Percentiles rank a stretch among this genome's conserved stretches.
These are phyloP conservation scores for Caenorhabditis elegans DNA, from an alignment of 1,140 invertebrate species.

Conservation along the genomic window DNA sequence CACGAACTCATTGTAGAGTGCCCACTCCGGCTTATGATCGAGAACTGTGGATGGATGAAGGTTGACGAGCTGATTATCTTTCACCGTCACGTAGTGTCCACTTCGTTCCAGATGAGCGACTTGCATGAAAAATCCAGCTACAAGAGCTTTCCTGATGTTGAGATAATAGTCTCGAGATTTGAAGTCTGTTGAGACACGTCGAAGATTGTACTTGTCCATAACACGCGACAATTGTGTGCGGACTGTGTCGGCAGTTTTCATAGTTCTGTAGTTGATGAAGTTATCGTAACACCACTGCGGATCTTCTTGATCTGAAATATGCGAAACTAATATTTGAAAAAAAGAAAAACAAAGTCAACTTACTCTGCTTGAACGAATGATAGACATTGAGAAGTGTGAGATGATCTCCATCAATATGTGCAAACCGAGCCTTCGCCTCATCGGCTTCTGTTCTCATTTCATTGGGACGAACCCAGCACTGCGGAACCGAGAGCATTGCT, in stretches of 20 bases:
- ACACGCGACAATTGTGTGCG: slow-evolving; percentile 80
- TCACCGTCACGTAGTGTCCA: slow-evolving; percentile 95
- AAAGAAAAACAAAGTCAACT: not conserved
- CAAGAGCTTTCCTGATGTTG: slow-evolving; percentile 95
- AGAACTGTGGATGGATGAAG: slow-evolving; percentile 96
- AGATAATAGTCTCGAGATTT: slow-evolving; percentile 97
- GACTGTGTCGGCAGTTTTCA: slow-evolving; percentile 89
- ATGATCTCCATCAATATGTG: slow-evolving; percentile 99
- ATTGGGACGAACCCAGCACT: slow-evolving; percentile 98
- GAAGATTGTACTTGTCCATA: slow-evolving; percentile 75
- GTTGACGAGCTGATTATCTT: slow-evolving; percentile 86
- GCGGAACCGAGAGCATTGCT: slow-evolving; percentile 99
- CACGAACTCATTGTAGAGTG: slow-evolving; percentile 99
- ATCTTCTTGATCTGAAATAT: slow-evolving; percentile 75
- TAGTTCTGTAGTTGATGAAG: slow-evolving; percentile 94
- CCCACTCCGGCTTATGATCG: slow-evolving; percentile 99
- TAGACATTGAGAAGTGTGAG: slow-evolving; percentile 90
- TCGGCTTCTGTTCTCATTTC: slow-evolving; percentile 98
- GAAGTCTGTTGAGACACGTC: slow-evolving; percentile 85
- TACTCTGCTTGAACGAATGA: slow-evolving; percentile 98
- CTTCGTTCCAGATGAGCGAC: slow-evolving; percentile 91
- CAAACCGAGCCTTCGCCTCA: slow-evolving; percentile 97
- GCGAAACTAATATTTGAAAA: not conserved
- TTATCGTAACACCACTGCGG: slow-evolving; percentile 99
- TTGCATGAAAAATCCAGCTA: slow-evolving; percentile 99